phyloP scores from a whole-genome alignment of 2,888 invertebrate genomes.

The Drosophila austrosaltans region DNA sequence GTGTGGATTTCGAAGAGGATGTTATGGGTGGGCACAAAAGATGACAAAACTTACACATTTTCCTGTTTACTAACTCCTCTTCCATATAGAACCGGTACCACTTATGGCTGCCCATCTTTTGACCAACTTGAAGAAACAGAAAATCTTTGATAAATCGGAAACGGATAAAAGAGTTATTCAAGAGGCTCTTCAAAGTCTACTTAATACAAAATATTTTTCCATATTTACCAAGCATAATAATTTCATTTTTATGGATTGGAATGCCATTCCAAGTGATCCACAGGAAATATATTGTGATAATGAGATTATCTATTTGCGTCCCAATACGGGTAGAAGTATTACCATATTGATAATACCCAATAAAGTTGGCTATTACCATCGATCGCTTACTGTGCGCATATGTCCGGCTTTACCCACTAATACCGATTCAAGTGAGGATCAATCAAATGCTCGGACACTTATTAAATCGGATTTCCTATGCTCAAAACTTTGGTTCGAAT shows the following conservation, averaged over 20 bases:
- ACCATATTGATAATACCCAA: slow-evolving; percentile 78
- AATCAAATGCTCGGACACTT: slow-evolving; percentile 33
- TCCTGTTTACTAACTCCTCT: too few relatives aligned
- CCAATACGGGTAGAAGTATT: slow-evolving; percentile 75
- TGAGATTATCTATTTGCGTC: slow-evolving; percentile 76
- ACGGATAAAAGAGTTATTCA: slow-evolving; percentile 72
- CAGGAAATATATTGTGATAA: slow-evolving; percentile 77
- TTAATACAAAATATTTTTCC: slow-evolving; percentile 71
- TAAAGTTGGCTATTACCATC: slow-evolving; percentile 64
- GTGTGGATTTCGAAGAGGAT: slow-evolving; percentile 65
- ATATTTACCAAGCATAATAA: slow-evolving; percentile 68
- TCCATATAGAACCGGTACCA: slow-evolving; percentile 59
- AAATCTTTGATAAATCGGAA: slow-evolving; percentile 72
- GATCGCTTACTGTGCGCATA: slow-evolving; percentile 68
- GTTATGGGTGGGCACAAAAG: slow-evolving; percentile 59
- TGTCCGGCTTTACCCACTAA: slow-evolving; percentile 59
- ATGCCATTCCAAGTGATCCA: slow-evolving; percentile 75
- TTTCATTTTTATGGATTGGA: slow-evolving; percentile 79
- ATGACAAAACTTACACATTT: not conserved
- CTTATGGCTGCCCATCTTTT: slow-evolving; percentile 63
- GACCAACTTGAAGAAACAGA: slow-evolving; percentile 59
- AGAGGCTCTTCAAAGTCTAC: slow-evolving; percentile 62
- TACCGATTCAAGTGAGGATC: slow-evolving; percentile 40
- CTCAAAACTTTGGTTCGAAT: slow-evolving; percentile 70
- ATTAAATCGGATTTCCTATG: slow-evolving; percentile 67